Conservation (phyloP, 2,888 invertebrate species). For the Catonia carolina region DNA sequence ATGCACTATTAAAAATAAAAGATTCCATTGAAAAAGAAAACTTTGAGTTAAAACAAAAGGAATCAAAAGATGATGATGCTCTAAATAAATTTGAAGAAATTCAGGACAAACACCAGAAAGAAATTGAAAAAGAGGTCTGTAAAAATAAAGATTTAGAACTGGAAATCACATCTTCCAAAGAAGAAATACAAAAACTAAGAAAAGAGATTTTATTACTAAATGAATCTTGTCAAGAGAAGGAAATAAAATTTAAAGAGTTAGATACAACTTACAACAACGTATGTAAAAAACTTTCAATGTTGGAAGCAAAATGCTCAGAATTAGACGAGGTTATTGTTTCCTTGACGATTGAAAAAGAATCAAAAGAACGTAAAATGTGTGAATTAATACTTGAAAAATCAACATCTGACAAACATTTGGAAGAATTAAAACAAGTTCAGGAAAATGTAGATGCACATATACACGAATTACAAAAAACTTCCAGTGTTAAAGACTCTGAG, state of each 20-base stretch:
- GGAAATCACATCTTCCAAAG: slow-evolving; percentile 36
- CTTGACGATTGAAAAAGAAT: slow-evolving; percentile 36
- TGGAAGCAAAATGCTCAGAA: slow-evolving; percentile 18
- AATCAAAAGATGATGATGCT: slow-evolving; percentile 35
- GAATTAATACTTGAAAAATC: slow-evolving; percentile 30
- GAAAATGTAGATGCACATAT: slow-evolving; percentile 16
- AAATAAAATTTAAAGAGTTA: slow-evolving; percentile 19
- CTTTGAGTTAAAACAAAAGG: slow-evolving; percentile 34
- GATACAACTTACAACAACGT: slow-evolving; percentile 10
- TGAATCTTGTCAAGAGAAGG: slow-evolving; percentile 35
- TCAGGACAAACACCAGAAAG: slow-evolving; percentile 34
- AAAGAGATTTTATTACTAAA: slow-evolving; percentile 36
- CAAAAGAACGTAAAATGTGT: slow-evolving; percentile 30
- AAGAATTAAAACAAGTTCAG: slow-evolving; percentile 1
- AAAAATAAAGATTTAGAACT: slow-evolving; percentile 6
- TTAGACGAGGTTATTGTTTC: slow-evolving; percentile 17
- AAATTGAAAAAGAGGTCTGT: slow-evolving; percentile 36
- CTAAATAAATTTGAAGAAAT: slow-evolving; percentile 26
- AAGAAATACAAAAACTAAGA: slow-evolving; percentile 38
- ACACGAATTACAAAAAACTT: slow-evolving; percentile 26
- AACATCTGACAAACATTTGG: slow-evolving; percentile 20
- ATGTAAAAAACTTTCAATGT: slow-evolving; percentile 14
- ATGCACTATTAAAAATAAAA: slow-evolving; percentile 38
- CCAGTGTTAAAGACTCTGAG: slow-evolving; percentile 17
- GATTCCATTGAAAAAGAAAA: slow-evolving; percentile 39